phyloP scores from a whole-genome alignment of 2,888 invertebrate genomes.

The Acrocera orbiculus region DNA sequence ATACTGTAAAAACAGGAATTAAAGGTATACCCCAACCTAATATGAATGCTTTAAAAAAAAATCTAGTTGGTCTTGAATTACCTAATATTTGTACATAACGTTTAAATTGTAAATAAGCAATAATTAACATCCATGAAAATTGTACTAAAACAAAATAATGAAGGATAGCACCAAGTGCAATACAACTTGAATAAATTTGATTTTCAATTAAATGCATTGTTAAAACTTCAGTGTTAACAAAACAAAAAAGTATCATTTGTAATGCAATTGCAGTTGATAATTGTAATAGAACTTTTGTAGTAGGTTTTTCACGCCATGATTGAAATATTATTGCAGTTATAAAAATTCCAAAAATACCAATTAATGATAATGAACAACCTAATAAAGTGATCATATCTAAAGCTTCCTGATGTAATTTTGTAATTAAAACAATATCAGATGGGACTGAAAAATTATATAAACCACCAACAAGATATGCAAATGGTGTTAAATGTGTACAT shows the following conservation, averaged over 20 bases:
- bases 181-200: slow-evolving; percentile 31
- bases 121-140: slow-evolving; percentile 56
- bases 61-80: slow-evolving; percentile 36
- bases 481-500: slow-evolving; percentile 42
- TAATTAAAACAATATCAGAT: slow-evolving; percentile 20
- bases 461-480: slow-evolving; percentile 35
- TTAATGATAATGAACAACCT: slow-evolving; percentile 40
- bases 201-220: slow-evolving; percentile 21
- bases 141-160: slow-evolving; percentile 50
- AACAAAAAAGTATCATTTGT: slow-evolving; percentile 33
- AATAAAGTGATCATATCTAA: slow-evolving; percentile 40
- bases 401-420: slow-evolving; percentile 28
- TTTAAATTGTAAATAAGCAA: slow-evolving; percentile 48
- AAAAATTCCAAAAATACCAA: slow-evolving; percentile 40
- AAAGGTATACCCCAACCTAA: slow-evolving; percentile 46
- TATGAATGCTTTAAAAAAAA: slow-evolving; percentile 42
- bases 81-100: slow-evolving; percentile 49
- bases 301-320: slow-evolving; percentile 42
- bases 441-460: slow-evolving; percentile 18
- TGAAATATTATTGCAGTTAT: slow-evolving; percentile 39
- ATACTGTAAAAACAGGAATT: slow-evolving; percentile 35
- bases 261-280: slow-evolving; percentile 43
- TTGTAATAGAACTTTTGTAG: slow-evolving; percentile 47
- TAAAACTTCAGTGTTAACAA: slow-evolving; percentile 21
- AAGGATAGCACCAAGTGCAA: slow-evolving; percentile 40